Conservation (phyloP, 2,888 invertebrate species). For the Melanargia galathea region DNA sequence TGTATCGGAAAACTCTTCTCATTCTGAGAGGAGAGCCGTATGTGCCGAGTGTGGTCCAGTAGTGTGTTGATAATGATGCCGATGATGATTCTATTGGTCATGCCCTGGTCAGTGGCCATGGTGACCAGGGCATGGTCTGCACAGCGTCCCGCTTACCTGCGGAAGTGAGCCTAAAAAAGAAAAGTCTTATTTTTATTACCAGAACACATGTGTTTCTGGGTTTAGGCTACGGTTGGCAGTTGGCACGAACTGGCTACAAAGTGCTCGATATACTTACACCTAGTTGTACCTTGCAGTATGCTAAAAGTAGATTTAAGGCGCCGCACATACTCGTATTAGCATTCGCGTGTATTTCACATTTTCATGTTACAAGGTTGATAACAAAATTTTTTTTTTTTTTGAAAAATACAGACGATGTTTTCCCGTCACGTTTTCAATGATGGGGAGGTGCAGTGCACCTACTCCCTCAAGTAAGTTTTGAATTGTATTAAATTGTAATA, state of each 20-base stretch:
- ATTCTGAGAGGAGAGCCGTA: no score
- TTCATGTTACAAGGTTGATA: not conserved
- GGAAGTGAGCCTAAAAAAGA: no score
- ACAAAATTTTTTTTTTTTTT: not conserved
- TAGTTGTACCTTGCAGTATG: slow-evolving; percentile 17
- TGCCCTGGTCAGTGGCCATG: no score
- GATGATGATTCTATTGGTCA: no score
- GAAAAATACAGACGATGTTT: not conserved
- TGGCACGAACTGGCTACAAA: slow-evolving; percentile 46
- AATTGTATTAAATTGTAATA: no score
- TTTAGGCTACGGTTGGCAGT: slow-evolving; percentile 49
- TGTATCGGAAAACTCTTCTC: no score
- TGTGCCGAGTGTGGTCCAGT: no score
- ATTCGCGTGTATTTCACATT: slow-evolving; percentile 8
- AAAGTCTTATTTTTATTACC: slow-evolving; percentile 1
- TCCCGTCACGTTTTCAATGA: not conserved
- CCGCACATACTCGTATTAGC: slow-evolving; percentile 4
- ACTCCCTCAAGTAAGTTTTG: no score
- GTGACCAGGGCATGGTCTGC: no score
- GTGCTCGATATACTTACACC: slow-evolving; percentile 27
- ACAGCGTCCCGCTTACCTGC: no score
- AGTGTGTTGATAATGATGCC: no score
- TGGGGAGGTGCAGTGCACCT: not conserved
- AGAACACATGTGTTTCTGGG: slow-evolving; percentile 32
- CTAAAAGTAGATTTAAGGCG: slow-evolving; percentile 30